Conservation (phyloP, 2,888 invertebrate species). For the Autographa gamma region DNA sequence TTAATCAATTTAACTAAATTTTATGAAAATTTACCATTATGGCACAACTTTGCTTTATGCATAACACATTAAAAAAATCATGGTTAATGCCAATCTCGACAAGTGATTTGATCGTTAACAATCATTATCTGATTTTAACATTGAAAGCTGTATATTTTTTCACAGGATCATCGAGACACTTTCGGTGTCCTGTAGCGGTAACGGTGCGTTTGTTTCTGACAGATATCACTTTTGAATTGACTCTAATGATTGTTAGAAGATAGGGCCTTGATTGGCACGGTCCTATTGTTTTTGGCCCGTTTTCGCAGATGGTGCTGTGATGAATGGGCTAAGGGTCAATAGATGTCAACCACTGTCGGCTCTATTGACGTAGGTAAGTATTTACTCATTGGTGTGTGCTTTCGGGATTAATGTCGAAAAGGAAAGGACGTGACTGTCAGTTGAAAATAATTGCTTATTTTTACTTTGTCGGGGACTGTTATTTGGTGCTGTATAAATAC, state of each 20-base stretch:
- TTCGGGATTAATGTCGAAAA: constrained; percentile 43
- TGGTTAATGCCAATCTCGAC: neutral
- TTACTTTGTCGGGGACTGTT: constrained; percentile 21
- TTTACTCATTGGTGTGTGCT: constrained; percentile 55
- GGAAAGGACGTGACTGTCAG: constrained; percentile 26
- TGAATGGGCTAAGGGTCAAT: constrained; percentile 62
- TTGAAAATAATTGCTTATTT: constrained; percentile 30
- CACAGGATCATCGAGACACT: neutral
- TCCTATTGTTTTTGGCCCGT: constrained; percentile 60
- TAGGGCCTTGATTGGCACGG: constrained; percentile 50
- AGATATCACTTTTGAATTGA: constrained; percentile 44
- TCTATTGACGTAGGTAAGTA: constrained; percentile 58
- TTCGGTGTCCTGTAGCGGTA: neutral
- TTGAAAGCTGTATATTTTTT: neutral
- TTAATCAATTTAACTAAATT: no score
- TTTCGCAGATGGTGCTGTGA: constrained; percentile 58
- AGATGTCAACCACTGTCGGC: constrained; percentile 61
- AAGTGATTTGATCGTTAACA: neutral
- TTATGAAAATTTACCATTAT: no score
- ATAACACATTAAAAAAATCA: neutral
- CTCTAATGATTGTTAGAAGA: constrained; percentile 48
- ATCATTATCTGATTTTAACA: neutral
- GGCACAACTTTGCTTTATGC: no score
- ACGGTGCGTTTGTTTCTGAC: constrained; percentile 27
- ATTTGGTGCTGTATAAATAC: neutral